Base-by-base conservation (phyloP, 2,113 vertebrate genomes). In the Scytalopus superciliaris region DNA sequence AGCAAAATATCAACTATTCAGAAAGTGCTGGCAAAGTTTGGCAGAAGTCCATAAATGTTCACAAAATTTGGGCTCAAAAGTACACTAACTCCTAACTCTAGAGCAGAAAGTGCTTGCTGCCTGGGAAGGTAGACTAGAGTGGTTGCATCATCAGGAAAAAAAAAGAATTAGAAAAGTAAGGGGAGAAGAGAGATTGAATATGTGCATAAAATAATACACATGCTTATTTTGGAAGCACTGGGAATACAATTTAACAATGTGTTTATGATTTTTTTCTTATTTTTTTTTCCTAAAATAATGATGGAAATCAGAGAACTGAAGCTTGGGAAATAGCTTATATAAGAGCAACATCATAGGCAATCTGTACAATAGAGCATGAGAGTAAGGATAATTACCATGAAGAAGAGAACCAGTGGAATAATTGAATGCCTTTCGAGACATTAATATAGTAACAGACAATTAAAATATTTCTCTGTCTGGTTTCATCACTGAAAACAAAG, bases 1-100 rank as follows among this genome's bases (percentile, higher is more conserved):
- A 66, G 14, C 30, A 25, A 77, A 78, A 74, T 45, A 75, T 6
- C 0, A 12, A 55, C 12, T 53, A 16, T 55, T 94, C 18, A 50
- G n/a, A 92, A 94, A 70, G 15, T 1, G 1, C 39, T 82, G 39
- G 18, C 17, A 87, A 90, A 72, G n/a, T 28, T 57, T 84, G 0
- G 0, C 55, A 66, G 39, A 79, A 69, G 19, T 33, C 6, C 0
- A 0, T 19, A 70, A 76, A 5, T 4, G 2, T 39, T 73, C 0
- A 0, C 17, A 74, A 73, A 83, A 90, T 31, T 64, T 67, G 40
- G 28, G 8, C 21, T 92, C 30, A 76, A 23, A 92, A 44, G 14
- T 40, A 66, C n/a, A 40, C 8, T 59, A 56, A 25, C 8, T 56
- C 7, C 23, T 74, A 49, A 42, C 18, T 22, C 12, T n/a, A 62